Evolutionary conservation across 2,888 invertebrate genomes (phyloP).

Genomic region (Stegana nigrithorax): DNA sequence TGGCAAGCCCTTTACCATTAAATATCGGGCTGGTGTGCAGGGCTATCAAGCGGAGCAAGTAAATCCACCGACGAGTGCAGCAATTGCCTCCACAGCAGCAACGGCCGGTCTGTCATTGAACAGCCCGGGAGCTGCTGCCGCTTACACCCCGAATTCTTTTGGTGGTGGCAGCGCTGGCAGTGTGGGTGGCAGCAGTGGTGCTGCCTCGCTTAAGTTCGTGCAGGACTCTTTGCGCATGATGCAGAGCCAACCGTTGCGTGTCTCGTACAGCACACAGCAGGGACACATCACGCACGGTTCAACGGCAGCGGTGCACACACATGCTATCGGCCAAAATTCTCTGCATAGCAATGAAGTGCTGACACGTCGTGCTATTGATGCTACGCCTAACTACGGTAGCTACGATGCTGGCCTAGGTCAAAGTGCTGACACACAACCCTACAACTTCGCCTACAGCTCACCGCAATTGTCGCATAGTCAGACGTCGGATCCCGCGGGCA

Average conservation of each 20-base stretch:
- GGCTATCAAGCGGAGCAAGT: constrained; percentile 37
- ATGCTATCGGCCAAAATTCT: not conserved
- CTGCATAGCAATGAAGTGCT: constrained; percentile 4
- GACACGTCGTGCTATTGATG: constrained; percentile 17
- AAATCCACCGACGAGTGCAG: not conserved
- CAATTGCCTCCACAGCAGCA: not conserved
- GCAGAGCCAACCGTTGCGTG: constrained; percentile 28
- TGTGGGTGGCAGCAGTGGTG: not conserved
- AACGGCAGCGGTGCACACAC: constrained; percentile 5
- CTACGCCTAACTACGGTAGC: constrained; percentile 4
- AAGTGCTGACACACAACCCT: constrained; percentile 21
- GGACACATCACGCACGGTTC: constrained; percentile 18
- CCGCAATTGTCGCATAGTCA: constrained; percentile 60
- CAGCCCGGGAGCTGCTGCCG: no score
- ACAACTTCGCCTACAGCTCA: constrained; percentile 57
- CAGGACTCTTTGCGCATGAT: constrained; percentile 40
- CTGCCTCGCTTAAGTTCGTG: constrained; percentile 35
- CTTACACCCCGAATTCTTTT: not conserved
- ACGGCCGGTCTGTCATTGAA: no score
- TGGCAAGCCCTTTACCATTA: constrained; percentile 35
- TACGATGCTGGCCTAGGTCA: not conserved
- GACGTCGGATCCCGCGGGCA: constrained; percentile 58
- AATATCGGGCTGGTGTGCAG: constrained; percentile 35
- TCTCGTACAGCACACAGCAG: constrained; percentile 26
- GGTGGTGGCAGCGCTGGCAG: not conserved